These are phyloP conservation scores for Zoanthus solanderi DNA, from an alignment of 92 coral and sea anemone species.

Conservation along the genomic window DNA sequence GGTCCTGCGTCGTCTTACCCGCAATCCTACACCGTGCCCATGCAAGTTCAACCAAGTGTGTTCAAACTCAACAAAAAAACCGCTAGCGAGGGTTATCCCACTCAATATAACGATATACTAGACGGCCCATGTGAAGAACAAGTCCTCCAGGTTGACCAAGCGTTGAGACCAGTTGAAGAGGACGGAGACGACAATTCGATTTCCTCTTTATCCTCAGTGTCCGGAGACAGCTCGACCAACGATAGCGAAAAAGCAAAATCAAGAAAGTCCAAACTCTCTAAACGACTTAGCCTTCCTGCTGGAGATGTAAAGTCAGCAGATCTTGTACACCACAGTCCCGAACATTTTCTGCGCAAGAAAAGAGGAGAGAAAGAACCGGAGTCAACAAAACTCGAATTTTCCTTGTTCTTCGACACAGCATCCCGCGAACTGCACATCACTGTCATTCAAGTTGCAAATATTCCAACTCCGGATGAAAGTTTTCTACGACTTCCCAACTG, in stretches of 20 bases:
- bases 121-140: conserved; percentile 56
- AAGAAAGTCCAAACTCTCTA: conserved; percentile 62
- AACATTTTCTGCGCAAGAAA: conserved; percentile 64
- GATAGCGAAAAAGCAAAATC: conserved; percentile 50
- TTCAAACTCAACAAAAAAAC: conserved; percentile 67
- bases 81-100: conserved; percentile 31
- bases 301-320: conserved; percentile 55
- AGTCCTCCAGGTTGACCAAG: conserved; percentile 72
- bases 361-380: conserved; percentile 34
- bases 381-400: conserved; percentile 75
- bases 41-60: conserved; percentile 85
- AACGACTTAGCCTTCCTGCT: conserved; percentile 76
- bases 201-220: conserved; percentile 1
- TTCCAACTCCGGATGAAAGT: conserved; percentile 87
- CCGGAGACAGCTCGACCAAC: conserved; percentile 28
- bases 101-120: conserved; percentile 37
- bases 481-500: conserved; percentile 89
- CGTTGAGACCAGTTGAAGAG: conserved; percentile 60
- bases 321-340: conserved; percentile 75
- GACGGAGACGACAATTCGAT: conserved; percentile 44
- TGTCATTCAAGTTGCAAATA: conserved; percentile 80
- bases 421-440: conserved; percentile 92
- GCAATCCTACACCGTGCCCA: conserved; percentile 73
- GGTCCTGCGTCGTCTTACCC: conserved; percentile 59
- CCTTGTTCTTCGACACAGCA: conserved; percentile 91